These are phyloP conservation scores for Cephus cinctus DNA, from an alignment of 1,140 invertebrate genomes.

Conservation along the genomic window DNA sequence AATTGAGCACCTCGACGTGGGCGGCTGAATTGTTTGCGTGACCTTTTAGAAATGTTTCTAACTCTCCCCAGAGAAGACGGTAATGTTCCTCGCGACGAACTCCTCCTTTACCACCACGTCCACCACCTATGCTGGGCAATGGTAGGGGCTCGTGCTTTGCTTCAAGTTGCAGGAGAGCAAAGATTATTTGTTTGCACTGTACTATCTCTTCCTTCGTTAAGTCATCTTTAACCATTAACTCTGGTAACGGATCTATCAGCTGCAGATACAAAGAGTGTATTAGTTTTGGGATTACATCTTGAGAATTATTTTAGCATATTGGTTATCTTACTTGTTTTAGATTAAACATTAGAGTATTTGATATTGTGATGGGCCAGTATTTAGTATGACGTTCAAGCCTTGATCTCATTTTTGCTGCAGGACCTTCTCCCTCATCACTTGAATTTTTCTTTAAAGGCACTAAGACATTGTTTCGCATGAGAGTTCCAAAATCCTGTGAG, in stretches of 20 bases:
- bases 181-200: conserved; percentile 86
- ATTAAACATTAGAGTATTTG: conserved; percentile 88
- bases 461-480: conserved; percentile 84
- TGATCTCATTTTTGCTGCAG: conserved; percentile 64
- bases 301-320: conserved; percentile 4
- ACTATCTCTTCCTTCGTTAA: conserved; percentile 83
- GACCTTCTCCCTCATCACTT: conserved; percentile 47
- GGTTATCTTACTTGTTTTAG: conserved; percentile 68
- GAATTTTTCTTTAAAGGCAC: conserved; percentile 63
- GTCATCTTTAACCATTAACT: conserved; percentile 79
- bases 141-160: conserved; percentile 79
- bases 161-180: conserved; percentile 79
- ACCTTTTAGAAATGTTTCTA: conserved; percentile 80
- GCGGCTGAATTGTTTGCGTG: conserved; percentile 65
- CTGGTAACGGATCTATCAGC: conserved; percentile 79
- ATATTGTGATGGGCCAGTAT: conserved; percentile 92
- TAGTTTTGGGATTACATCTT: background rate
- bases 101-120: conserved; percentile 59
- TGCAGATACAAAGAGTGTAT: conserved; percentile 42
- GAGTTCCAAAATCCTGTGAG: conserved; percentile 79
- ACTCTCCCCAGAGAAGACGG: conserved; percentile 82
- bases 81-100: conserved; percentile 84
- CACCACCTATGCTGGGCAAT: conserved; percentile 61
- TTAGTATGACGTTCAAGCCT: conserved; percentile 76
- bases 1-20: conserved; percentile 80